Evolutionary conservation across 2,888 invertebrate species (phyloP), one percentile per base, ranked within the genome.

Genomic region (Agapetus fuscipes): DNA sequence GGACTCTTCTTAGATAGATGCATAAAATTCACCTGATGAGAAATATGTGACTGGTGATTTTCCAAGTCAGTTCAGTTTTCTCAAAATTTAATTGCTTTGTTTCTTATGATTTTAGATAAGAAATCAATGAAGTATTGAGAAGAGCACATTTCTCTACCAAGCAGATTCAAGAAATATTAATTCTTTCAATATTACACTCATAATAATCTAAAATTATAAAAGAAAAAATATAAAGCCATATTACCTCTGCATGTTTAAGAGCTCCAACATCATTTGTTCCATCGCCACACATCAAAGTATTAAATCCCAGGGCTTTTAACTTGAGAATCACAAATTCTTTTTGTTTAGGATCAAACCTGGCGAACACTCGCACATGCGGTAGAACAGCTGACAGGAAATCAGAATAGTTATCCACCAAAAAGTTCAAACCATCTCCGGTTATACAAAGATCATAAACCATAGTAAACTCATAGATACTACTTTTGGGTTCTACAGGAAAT

Each of bases 181-280:
- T n/a, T n/a, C n/a, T n/a, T n/a, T n/a, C n/a, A n/a, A n/a, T n/a
- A n/a, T n/a, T n/a, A n/a, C n/a, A n/a, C n/a, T n/a, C n/a, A n/a
- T n/a, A n/a, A n/a, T n/a, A n/a, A n/a, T n/a, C n/a, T n/a, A n/a
- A n/a, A n/a, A n/a, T n/a, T n/a, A n/a, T n/a, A n/a, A n/a, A n/a
- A n/a, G n/a, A n/a, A n/a, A n/a, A n/a, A n/a, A n/a, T n/a, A n/a
- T n/a, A n/a, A n/a, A n/a, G n/a, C n/a, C n/a, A n/a, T n/a, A n/a
- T n/a, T n/a, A 89, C 95, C 64, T 98, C 85, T 20, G 98, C 95
- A 64, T 99, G 98, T 64, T 98, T 99, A 34, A 99, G 66, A 3
- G 95, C 95, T 12, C 98, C 98, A 9, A 99, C 98, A 65, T 99
- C 98, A 60, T 99, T 99, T 2, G 99, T 99, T 37, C 99, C 99